Evolutionary conservation across 2,888 invertebrate species (phyloP).

Genomic region (Trichogramma evanescens): DNA sequence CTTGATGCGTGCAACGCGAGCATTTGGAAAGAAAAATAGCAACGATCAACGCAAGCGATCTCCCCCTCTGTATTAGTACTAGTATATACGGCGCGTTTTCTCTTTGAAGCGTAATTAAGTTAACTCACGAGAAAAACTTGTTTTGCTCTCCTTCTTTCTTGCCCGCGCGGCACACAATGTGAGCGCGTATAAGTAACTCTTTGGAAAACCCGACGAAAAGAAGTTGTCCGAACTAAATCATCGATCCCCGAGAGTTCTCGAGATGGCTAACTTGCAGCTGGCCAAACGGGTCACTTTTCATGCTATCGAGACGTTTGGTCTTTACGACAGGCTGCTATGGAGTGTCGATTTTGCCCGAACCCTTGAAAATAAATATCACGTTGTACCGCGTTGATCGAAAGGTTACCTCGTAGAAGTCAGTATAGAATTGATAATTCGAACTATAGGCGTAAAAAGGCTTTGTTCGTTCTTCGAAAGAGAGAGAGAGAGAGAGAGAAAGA

Average conservation of each 20-base stretch:
- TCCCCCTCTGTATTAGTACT: neutral
- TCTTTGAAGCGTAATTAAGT: conserved; percentile 14
- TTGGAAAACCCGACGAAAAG: conserved; percentile 10
- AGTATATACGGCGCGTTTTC: too few relatives aligned
- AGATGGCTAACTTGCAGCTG: conserved; percentile 8
- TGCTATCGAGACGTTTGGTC: neutral
- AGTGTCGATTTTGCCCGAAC: conserved; percentile 24
- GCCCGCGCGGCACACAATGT: neutral
- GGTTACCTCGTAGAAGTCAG: neutral
- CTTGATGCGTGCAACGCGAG: too few relatives aligned
- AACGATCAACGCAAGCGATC: conserved; percentile 9
- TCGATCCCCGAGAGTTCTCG: conserved; percentile 33
- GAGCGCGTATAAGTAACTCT: neutral
- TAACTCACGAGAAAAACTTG: conserved; percentile 13
- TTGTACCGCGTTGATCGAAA: conserved; percentile 9
- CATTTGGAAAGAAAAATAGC: conserved; percentile 7
- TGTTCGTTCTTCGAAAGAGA: too few relatives aligned
- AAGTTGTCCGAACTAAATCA: conserved; percentile 38
- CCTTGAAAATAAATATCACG: conserved; percentile 1
- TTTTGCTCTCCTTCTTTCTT: neutral
- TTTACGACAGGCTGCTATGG: neutral
- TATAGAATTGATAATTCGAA: too few relatives aligned
- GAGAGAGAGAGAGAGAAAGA: too few relatives aligned
- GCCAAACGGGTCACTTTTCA: conserved; percentile 16
- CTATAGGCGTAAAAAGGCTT: too few relatives aligned